Conservation (phyloP, 2,888 invertebrate genomes). For the Leptura quadrifasciata region DNA sequence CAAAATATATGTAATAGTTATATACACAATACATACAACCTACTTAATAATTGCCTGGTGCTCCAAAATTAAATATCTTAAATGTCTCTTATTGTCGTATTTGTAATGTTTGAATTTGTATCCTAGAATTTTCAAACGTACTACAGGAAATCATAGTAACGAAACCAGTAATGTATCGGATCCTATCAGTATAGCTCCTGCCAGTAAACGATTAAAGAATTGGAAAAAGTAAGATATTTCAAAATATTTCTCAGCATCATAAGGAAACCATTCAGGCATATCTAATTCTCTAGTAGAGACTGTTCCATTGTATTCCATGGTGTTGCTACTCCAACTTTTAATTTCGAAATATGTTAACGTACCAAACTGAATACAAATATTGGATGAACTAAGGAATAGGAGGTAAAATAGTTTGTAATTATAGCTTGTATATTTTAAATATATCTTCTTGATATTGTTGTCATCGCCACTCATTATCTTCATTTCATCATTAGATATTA, state of each 20-base stretch:
- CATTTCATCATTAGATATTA: not conserved
- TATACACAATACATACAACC: not conserved
- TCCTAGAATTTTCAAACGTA: slow-evolving; percentile 7
- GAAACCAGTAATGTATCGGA: slow-evolving; percentile 10
- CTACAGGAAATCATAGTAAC: slow-evolving; percentile 15
- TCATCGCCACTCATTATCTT: not conserved
- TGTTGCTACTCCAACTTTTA: not conserved
- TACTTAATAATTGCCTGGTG: slow-evolving; percentile 35
- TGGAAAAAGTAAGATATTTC: slow-evolving; percentile 1
- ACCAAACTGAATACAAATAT: not conserved
- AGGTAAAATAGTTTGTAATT: slow-evolving; percentile 3
- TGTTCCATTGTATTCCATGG: not conserved
- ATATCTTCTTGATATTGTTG: not conserved
- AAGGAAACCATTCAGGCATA: slow-evolving; percentile 18
- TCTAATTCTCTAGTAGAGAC: not conserved
- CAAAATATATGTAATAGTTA: too few relatives aligned
- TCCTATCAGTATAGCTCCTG: not conserved
- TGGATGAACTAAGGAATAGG: not conserved
- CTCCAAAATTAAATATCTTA: slow-evolving; percentile 27
- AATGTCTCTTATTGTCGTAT: not conserved
- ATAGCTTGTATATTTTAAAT: not conserved
- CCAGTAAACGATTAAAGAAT: not conserved
- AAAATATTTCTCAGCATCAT: slow-evolving; percentile 4
- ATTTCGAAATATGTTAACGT: not conserved
- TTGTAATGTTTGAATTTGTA: not conserved